Evolutionary conservation across 2,888 invertebrate species (phyloP), one percentile per base, ranked within the genome.

Genomic region (Lasius fuliginosus): DNA sequence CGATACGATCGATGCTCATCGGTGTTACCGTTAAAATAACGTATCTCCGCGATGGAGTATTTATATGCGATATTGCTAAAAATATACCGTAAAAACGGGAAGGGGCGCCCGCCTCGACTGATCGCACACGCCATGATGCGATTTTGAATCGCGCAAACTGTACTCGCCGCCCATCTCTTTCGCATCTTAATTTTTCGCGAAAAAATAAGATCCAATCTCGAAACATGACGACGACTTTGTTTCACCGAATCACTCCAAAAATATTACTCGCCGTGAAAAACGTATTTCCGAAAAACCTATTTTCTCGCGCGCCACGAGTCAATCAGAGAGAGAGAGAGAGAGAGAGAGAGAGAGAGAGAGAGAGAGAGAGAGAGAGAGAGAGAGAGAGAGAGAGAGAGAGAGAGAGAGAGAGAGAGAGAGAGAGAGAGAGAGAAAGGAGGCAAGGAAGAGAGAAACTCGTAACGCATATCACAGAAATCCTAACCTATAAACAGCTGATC

Each of bases 11-110:
- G 36, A 53, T 65, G 18, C 18, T 74, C 60, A 83, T 71, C 73
- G 49, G 65, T 77, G 73, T 67, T 76, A 68, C 81, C n/a, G 75
- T 79, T 53, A 64, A 83, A 85, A 73, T 75, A 81, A 75, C 30
- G 73, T 62, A 71, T 86, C 68, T 75, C 18, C 68, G 23, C 82
- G 71, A 84, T 27, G 75, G 82, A 83, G 77, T 87, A 85, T 91
- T 91, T 89, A 88, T 90, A 87, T 83, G 79, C 83, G 76, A 90
- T 91, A 89, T 86, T 87, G 88, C 89, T 91, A 91, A 91, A 91
- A 91, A 91, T 91, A 91, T 83, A 89, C 86, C 56, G 83, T 84
- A 87, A 87, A 86, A 88, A 86, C 83, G 69, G 86, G 84, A 85
- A 90, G 85, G 74, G 90, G 86, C 67, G 53, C 8, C 69, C 79